phyloP scores from a whole-genome alignment of 2,888 invertebrate genomes.

The Xanthia togata region DNA sequence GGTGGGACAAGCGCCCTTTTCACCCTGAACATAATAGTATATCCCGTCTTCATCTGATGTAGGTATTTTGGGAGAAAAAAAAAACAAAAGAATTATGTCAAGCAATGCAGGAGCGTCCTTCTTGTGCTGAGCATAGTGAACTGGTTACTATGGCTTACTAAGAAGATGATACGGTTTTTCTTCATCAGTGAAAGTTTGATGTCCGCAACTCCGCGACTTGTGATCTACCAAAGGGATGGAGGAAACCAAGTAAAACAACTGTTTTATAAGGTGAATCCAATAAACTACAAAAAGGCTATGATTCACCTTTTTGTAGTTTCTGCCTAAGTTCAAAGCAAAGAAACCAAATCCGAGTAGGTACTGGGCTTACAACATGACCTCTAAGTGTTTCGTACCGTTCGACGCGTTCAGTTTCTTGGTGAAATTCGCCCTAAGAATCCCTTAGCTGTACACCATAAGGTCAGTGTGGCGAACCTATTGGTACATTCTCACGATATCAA shows the following conservation, averaged over 20 bases:
- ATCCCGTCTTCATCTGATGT: too few relatives aligned
- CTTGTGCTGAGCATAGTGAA: not conserved
- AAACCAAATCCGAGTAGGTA: slow-evolving; percentile 26
- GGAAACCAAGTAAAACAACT: not conserved
- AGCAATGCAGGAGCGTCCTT: too few relatives aligned
- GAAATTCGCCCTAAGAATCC: slow-evolving; percentile 12
- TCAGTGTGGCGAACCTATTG: slow-evolving; percentile 66
- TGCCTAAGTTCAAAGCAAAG: not conserved
- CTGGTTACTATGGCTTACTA: not conserved
- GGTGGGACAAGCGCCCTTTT: not conserved
- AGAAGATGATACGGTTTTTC: not conserved
- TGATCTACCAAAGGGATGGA: not conserved
- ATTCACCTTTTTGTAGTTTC: not conserved
- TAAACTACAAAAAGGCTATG: too few relatives aligned
- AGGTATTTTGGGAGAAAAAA: not conserved
- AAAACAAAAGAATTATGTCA: not conserved
- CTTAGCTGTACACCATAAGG: slow-evolving; percentile 38
- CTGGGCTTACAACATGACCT: not conserved
- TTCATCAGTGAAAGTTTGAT: not conserved
- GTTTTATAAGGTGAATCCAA: too few relatives aligned
- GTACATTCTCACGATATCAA: slow-evolving; percentile 73
- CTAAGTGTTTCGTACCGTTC: not conserved
- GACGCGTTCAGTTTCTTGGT: not conserved
- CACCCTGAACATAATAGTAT: not conserved
- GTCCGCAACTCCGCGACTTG: too few relatives aligned